Evolutionary conservation across 2,113 vertebrate genomes (phyloP).

Genomic region (Pipra filicauda): DNA sequence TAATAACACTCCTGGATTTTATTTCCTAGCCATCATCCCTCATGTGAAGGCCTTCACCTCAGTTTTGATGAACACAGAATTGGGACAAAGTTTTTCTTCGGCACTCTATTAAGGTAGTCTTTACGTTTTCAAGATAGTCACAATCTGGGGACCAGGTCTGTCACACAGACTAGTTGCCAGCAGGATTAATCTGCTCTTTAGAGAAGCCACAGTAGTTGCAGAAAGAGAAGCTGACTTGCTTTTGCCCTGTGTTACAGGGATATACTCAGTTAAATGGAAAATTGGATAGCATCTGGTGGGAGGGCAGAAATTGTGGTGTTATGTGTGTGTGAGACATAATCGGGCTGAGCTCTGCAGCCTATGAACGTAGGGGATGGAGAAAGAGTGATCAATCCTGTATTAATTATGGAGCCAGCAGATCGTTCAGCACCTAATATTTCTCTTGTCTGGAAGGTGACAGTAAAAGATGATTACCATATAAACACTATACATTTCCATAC

Average conservation of each 20-base stretch:
- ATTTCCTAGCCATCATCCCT: neutral
- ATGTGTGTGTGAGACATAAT: neutral
- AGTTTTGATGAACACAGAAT: neutral
- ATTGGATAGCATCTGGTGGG: neutral
- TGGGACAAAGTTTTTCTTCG: neutral
- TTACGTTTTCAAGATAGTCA: neutral
- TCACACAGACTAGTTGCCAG: neutral
- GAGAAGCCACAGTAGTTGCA: neutral
- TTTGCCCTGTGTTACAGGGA: neutral
- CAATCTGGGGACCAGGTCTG: neutral
- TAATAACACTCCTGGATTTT: neutral
- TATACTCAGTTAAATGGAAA: neutral
- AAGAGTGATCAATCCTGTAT: constrained; percentile 2
- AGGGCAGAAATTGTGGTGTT: neutral
- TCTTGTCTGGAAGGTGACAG: constrained; percentile 10
- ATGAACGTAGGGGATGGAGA: neutral
- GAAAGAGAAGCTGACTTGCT: neutral
- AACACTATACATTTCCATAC: neutral
- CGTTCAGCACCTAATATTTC: neutral
- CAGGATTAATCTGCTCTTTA: neutral
- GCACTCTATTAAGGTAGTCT: neutral
- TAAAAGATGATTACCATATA: neutral
- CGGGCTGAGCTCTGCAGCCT: neutral
- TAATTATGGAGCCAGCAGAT: constrained; percentile 12
- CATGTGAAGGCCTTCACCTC: neutral